These are phyloP conservation scores for Rhadinocentrus ornatus DNA, from an alignment of 2,797 vertebrate genomes.

Conservation along the genomic window DNA sequence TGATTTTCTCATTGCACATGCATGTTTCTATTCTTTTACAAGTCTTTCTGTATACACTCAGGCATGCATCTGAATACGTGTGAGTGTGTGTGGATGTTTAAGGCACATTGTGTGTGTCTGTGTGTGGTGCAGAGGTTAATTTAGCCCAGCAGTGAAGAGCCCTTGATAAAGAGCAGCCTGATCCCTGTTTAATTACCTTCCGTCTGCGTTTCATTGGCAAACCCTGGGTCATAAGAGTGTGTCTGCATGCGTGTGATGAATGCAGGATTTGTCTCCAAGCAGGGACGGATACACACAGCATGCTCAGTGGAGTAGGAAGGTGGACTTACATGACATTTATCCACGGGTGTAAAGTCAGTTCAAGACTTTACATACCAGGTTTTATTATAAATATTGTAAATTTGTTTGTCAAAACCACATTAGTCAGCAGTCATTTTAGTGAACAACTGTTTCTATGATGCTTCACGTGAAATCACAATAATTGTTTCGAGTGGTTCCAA, in stretches of 20 bases:
- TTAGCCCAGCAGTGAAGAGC: slow-evolving; percentile 79
- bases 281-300: not conserved
- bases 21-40: not conserved
- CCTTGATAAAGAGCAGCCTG: slow-evolving; percentile 81
- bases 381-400: not conserved
- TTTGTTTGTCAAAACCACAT: not conserved
- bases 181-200: slow-evolving; percentile 83
- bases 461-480: not conserved
- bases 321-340: slow-evolving; percentile 32
- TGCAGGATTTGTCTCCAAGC: slow-evolving; percentile 39
- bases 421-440: not conserved
- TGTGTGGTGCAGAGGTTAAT: slow-evolving; percentile 77
- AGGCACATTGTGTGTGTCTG: slow-evolving; percentile 24
- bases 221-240: slow-evolving; percentile 68
- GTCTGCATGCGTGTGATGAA: slow-evolving; percentile 60
- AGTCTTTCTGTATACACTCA: slow-evolving; percentile 16
- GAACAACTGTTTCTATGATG: not conserved
- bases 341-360: not conserved
- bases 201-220: slow-evolving; percentile 70
- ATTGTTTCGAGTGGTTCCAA: not conserved
- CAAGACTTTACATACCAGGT: not conserved
- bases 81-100: slow-evolving; percentile 30
- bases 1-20: too few species aligned
- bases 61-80: slow-evolving; percentile 22
- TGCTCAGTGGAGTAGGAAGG: not conserved